Evolutionary conservation across 2,113 vertebrate species (phyloP).

Genomic region (Cyanocitta stelleri): DNA sequence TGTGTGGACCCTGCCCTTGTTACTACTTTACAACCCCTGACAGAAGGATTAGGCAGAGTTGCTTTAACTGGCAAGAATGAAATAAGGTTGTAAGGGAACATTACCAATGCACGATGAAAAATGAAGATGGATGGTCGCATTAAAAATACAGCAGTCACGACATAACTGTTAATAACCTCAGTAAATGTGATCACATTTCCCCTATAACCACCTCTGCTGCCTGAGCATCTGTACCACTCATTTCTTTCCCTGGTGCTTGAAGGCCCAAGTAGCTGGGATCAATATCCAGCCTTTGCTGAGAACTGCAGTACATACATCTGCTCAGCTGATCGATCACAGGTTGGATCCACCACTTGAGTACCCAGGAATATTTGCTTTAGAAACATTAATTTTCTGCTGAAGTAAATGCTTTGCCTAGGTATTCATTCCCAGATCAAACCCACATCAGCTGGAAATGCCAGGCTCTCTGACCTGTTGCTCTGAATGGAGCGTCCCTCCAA

Average conservation of each 20-base stretch:
- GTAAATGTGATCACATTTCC: background rate
- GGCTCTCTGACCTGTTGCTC: background rate
- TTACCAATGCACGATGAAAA: background rate
- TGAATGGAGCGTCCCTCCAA: background rate
- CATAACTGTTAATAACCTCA: background rate
- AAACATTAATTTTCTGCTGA: background rate
- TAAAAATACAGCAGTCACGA: background rate
- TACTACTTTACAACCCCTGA: background rate
- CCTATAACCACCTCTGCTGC: background rate
- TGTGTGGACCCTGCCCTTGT: background rate
- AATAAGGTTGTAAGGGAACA: background rate
- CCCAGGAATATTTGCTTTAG: background rate
- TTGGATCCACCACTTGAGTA: background rate
- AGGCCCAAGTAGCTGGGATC: background rate
- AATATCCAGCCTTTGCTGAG: background rate
- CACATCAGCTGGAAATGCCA: background rate
- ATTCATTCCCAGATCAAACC: background rate
- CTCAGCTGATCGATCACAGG: background rate
- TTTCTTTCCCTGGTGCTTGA: background rate
- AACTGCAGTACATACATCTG: background rate
- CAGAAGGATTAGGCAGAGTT: background rate
- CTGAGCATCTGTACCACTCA: background rate
- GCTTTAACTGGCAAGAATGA: background rate
- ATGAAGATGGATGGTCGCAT: background rate
- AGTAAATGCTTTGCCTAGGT: background rate